Percentiles rank a stretch among this genome's conserved stretches.
Evolutionary conservation across 2,797 vertebrate species (phyloP).

Genomic region (Coreius guichenoti): DNA sequence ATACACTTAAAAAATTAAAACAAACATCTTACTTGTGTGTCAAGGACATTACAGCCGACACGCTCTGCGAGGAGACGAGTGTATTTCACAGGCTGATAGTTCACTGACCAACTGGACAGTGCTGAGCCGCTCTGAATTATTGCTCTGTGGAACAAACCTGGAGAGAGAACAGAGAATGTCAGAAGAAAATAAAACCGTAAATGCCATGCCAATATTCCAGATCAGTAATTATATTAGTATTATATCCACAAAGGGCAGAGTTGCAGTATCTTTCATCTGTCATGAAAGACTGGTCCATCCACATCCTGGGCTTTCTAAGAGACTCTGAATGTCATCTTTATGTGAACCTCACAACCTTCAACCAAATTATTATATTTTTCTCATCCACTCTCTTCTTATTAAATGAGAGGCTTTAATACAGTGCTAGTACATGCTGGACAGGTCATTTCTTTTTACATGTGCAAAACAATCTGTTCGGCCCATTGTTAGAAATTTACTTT

Average conservation of each 20-base stretch:
- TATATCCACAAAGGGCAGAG: constrained; percentile 26
- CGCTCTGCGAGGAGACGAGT: constrained; percentile 91
- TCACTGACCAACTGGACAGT: constrained; percentile 97
- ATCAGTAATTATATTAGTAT: constrained; percentile 21
- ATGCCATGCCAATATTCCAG: constrained; percentile 34
- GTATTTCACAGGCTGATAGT: constrained; percentile 97
- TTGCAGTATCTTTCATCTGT: constrained; percentile 21
- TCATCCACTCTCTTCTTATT: neutral
- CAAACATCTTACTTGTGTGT: constrained; percentile 74
- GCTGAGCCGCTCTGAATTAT: constrained; percentile 98
- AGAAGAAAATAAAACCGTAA: constrained; percentile 31
- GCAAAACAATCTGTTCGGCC: neutral
- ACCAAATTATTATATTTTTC: neutral
- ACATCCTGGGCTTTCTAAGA: constrained; percentile 4
- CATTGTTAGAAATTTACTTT: neutral
- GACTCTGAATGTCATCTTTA: neutral
- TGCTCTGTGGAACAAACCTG: constrained; percentile 94
- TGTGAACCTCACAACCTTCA: neutral
- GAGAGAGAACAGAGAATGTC: constrained; percentile 20
- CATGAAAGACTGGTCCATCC: constrained; percentile 19
- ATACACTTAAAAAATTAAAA: neutral
- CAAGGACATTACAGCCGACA: constrained; percentile 93
- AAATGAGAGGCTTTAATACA: neutral
- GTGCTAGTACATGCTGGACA: neutral
- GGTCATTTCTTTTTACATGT: neutral